Evolutionary conservation across 2,113 vertebrate species (phyloP).

Genomic region (Oostethus manadensis): DNA sequence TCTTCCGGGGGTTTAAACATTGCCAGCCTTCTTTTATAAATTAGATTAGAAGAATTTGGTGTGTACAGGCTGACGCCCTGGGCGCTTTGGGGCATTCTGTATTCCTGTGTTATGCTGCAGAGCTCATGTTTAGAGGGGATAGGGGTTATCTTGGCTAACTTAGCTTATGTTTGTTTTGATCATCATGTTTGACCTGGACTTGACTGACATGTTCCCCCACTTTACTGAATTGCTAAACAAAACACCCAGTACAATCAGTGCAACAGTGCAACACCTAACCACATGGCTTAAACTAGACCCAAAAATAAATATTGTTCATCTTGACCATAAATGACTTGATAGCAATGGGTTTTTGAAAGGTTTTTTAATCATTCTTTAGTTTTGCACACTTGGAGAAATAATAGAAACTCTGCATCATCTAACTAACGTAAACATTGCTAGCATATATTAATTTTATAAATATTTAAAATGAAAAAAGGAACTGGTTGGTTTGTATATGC

Average conservation of each 20-base stretch:
- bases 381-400: neutral
- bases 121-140: conserved; percentile 41
- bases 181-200: conserved; percentile 58
- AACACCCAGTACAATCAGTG: conserved; percentile 40
- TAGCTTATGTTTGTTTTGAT: conserved; percentile 65
- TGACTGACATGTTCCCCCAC: conserved; percentile 65
- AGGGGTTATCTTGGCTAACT: conserved; percentile 44
- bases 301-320: conserved; percentile 25
- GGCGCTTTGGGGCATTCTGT: conserved; percentile 40
- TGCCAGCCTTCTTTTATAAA: conserved; percentile 59
- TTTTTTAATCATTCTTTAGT: neutral
- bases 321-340: conserved; percentile 33
- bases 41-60: conserved; percentile 59
- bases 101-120: conserved; percentile 33
- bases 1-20: conserved; percentile 52
- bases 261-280: conserved; percentile 43
- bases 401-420: too few species aligned
- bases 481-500: too few species aligned
- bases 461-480: too few species aligned
- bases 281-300: conserved; percentile 30
- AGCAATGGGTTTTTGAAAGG: conserved; percentile 4
- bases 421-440: too few species aligned
- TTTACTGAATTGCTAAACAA: conserved; percentile 57
- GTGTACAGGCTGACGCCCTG: conserved; percentile 42
- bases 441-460: too few species aligned